Base-by-base conservation (phyloP, 2,113 vertebrate genomes). In the Lutjanus erythropterus region DNA sequence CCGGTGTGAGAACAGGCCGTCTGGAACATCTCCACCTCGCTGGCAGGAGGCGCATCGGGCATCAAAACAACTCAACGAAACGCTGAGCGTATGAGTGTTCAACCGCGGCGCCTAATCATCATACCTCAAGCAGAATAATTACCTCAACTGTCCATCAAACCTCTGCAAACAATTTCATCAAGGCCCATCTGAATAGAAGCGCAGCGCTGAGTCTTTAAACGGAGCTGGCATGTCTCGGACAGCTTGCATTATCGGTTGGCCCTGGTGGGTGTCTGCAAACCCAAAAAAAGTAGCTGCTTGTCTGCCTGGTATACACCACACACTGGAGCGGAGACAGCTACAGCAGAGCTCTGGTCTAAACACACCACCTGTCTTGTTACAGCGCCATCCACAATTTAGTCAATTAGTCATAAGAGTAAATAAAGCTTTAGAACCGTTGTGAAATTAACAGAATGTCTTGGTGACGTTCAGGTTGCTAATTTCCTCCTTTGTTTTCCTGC, bases 141-240 rank as follows among this genome's bases (percentile, higher is more conserved):
- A 87, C 84, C 82, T 64, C 37, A 0, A 39, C 84, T 79, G 82
- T 86, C 88, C 88, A 76, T 90, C 87, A 88, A 61, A 74, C 29
- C 64, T 79, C 81, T 82, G 86, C 83, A 77, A 80, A 83, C 74
- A 55, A 61, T 75, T 76, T 69, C 60, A 85, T 85, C 75, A 70
- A 18, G 85, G 18, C 68, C 50, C 75, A 69, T 86, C 82, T 87
- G 76, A 73, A 80, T 39, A 71, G 64, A 21, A 52, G 80, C 61
- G 10, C 14, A 41, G 66, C 12, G 31, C 5, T 5, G 61, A 41
- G 60, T 37, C 78, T 81, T 53, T 81, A 81, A 86, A 59, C 39
- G 78, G 83, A 60, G 56, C 7, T 73, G 78, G 42, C 50, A 60
- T 25, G 44, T 85, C 61, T 80, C 14, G 69, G 85, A 84, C 75